phyloP scores from a whole-genome alignment of 2,113 vertebrate species.

The Stictonetta naevosa region DNA sequence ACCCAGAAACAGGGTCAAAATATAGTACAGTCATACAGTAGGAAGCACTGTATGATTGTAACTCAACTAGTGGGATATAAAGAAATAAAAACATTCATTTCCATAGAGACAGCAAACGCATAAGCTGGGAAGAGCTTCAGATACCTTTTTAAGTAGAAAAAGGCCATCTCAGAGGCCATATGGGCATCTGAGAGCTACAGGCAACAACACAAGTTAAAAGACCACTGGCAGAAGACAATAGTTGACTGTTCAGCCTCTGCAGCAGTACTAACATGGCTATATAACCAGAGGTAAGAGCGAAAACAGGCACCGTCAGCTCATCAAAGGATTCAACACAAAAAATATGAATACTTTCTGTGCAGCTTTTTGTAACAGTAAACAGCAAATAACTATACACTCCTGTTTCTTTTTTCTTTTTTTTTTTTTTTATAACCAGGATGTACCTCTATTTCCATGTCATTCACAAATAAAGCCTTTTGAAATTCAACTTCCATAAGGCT shows the following conservation, averaged over 20 bases:
- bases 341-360: not conserved
- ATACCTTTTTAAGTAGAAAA: not conserved
- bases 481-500: constrained; percentile 5
- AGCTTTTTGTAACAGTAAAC: not conserved
- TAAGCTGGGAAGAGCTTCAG: not conserved
- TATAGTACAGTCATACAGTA: not conserved
- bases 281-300: not conserved
- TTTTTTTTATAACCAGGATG: not conserved
- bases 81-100: not conserved
- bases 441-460: constrained; percentile 1
- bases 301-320: not conserved
- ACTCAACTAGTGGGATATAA: not conserved
- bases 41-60: not conserved
- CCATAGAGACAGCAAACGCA: not conserved
- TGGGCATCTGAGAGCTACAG: not conserved
- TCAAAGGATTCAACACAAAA: not conserved
- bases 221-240: not conserved
- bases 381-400: not conserved
- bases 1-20: not conserved
- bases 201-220: not conserved
- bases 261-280: not conserved
- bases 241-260: not conserved
- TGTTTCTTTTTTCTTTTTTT: not conserved
- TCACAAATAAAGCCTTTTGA: not conserved
- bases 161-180: not conserved